Evolutionary conservation across 1,140 invertebrate genomes (phyloP).

Genomic region (Pseudomyrmex pallidus): DNA sequence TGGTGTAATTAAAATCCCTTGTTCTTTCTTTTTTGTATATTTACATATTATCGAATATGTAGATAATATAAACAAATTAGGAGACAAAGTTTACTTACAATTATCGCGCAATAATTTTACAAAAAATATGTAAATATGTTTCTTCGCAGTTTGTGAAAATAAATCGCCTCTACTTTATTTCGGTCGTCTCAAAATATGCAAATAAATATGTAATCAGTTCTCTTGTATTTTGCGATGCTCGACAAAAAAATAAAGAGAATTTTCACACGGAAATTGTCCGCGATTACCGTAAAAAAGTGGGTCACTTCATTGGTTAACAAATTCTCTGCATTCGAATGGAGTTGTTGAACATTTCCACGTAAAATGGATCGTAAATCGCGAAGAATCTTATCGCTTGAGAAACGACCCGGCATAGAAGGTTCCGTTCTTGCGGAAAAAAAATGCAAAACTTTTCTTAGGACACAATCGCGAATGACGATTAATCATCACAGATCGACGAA

Average conservation of each 20-base stretch:
- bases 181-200: too few species aligned
- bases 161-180: too few species aligned
- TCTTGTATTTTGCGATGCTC: neutral
- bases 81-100: too few species aligned
- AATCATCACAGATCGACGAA: slow-evolving; percentile 50
- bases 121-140: too few species aligned
- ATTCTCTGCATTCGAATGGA: neutral
- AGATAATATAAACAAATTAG: too few species aligned
- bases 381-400: neutral
- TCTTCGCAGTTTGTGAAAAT: too few species aligned
- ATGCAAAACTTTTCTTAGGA: neutral
- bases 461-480: slow-evolving; percentile 45
- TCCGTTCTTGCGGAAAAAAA: slow-evolving; percentile 9
- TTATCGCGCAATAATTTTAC: too few species aligned
- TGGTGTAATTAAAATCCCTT: too few species aligned
- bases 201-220: neutral
- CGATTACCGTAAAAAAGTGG: neutral
- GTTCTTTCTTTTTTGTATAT: too few species aligned
- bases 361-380: neutral
- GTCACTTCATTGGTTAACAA: neutral
- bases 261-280: neutral
- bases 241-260: neutral
- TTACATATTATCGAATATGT: too few species aligned
- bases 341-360: neutral
- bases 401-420: neutral